phyloP scores from a whole-genome alignment of 2,888 invertebrate species.

The Oithona nana region DNA sequence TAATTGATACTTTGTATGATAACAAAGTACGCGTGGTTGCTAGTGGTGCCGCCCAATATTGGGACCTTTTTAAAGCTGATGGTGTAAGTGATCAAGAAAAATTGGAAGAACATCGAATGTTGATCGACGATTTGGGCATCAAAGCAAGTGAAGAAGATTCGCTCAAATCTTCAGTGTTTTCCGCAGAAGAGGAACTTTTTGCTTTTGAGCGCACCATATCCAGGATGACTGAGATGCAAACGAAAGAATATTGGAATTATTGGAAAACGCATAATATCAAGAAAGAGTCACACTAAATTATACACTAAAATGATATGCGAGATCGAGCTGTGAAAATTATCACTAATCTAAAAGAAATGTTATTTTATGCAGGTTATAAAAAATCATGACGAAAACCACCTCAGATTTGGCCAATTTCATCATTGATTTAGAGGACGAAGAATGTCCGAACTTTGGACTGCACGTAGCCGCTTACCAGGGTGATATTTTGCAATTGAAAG shows the following conservation, averaged over 20 bases:
- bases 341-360: neutral
- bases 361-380: too few relatives aligned
- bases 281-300: neutral
- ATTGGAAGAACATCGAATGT: conserved; percentile 53
- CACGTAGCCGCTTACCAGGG: conserved; percentile 12
- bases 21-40: conserved; percentile 54
- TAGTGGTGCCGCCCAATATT: conserved; percentile 56
- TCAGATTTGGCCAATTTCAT: conserved; percentile 9
- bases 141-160: conserved; percentile 24
- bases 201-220: conserved; percentile 88
- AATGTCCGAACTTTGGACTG: conserved; percentile 5
- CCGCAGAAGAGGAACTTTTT: conserved; percentile 93
- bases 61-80: conserved; percentile 43
- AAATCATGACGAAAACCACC: neutral
- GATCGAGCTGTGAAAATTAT: neutral
- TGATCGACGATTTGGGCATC: conserved; percentile 91
- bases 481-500: neutral
- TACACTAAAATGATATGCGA: neutral
- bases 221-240: conserved; percentile 86
- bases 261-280: conserved; percentile 34
- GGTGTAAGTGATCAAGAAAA: conserved; percentile 28
- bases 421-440: conserved; percentile 14
- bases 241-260: conserved; percentile 74
- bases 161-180: conserved; percentile 58
- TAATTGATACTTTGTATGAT: conserved; percentile 18